Percentiles rank a stretch among this genome's conserved stretches.
These are phyloP conservation scores for Calyptommatus sinebrachiatus DNA, from an alignment of 2,113 vertebrate species.

Conservation along the genomic window DNA sequence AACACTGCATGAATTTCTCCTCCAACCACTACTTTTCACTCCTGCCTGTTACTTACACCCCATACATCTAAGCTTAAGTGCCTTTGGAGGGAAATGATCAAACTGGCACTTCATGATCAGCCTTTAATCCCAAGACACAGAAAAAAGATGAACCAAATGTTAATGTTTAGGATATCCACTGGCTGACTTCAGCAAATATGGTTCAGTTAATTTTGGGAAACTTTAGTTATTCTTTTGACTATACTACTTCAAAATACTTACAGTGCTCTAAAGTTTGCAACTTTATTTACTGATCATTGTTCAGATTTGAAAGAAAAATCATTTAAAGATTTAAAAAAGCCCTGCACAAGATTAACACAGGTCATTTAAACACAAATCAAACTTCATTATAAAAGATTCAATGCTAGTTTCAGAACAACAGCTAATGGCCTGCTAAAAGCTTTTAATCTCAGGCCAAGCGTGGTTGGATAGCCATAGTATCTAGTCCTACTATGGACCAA, in stretches of 20 bases:
- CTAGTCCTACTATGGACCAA: constrained; percentile 17
- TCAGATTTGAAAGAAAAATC: not conserved
- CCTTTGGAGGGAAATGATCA: not conserved
- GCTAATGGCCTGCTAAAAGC: not conserved
- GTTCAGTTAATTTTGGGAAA: too few species aligned
- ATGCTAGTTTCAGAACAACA: not conserved
- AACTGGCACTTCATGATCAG: not conserved
- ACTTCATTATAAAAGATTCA: not conserved
- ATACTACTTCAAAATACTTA: too few species aligned
- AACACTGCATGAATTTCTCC: not conserved
- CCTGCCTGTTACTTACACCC: not conserved
- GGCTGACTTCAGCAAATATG: too few species aligned
- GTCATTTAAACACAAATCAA: not conserved
- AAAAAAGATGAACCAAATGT: not conserved
- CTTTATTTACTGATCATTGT: too few species aligned
- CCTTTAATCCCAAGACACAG: not conserved
- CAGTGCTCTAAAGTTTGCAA: too few species aligned
- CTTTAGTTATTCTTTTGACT: too few species aligned
- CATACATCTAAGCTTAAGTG: not conserved
- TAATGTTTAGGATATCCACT: too few species aligned
- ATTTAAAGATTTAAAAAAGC: not conserved
- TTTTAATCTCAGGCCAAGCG: not conserved
- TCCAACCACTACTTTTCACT: not conserved
- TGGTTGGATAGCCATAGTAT: not conserved
- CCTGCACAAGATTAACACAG: not conserved